These are phyloP conservation scores for Tenthredo amoena DNA, from an alignment of 2,888 invertebrate species.

Conservation along the genomic window DNA sequence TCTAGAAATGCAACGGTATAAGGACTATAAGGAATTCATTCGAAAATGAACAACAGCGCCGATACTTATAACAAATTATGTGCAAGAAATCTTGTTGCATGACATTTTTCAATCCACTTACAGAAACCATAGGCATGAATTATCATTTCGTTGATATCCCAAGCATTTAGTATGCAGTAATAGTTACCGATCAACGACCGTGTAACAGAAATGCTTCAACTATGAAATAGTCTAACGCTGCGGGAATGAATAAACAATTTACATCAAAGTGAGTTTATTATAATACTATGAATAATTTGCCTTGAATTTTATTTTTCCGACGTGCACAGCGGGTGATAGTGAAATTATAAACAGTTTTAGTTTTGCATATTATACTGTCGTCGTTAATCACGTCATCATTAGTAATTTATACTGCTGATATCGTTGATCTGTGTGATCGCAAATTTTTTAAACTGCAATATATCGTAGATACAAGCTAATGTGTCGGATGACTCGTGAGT, in stretches of 20 bases:
- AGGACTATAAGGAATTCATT: not conserved
- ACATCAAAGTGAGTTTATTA: not conserved
- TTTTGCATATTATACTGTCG: not conserved
- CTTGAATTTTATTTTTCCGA: constrained; percentile 29
- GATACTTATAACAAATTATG: not conserved
- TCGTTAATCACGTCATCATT: not conserved
- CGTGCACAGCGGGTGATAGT: not conserved
- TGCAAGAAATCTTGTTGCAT: not conserved
- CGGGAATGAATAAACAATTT: not conserved
- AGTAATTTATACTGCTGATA: not conserved
- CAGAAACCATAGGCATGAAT: not conserved
- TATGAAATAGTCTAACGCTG: not conserved
- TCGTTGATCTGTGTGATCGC: not conserved
- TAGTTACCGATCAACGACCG: constrained; percentile 38
- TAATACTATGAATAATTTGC: not conserved
- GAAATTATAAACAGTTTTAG: not conserved
- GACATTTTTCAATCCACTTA: not conserved
- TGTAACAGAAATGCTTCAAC: constrained; percentile 13
- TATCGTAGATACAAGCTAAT: not conserved
- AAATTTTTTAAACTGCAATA: not conserved
- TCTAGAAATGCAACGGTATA: not conserved
- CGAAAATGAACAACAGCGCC: not conserved
- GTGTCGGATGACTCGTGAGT: not conserved
- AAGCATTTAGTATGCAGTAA: constrained; percentile 8
- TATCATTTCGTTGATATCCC: not conserved